Base-by-base conservation (phyloP, 2,797 vertebrate species). In the Anas flavirostris region DNA sequence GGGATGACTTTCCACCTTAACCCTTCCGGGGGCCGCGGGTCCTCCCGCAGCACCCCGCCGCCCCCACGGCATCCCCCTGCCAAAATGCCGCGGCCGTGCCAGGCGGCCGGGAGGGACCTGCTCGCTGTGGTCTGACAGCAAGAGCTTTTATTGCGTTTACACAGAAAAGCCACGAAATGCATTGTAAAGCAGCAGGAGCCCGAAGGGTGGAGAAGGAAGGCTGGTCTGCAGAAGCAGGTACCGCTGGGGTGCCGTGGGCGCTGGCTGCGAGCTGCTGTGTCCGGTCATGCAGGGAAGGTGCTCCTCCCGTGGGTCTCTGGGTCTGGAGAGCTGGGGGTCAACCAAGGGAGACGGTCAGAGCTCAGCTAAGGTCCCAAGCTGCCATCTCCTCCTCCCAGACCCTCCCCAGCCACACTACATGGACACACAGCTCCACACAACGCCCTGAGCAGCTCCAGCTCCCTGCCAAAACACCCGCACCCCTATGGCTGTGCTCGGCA, bases 271-370 rank as follows among this genome's bases (percentile, higher is more conserved):
- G 85, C 79, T 78, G 85, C 87, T 91, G 63, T 62, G 62, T 80
- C 69, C 4, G 1, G 76, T 97, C 93, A 97, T 62, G 92, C 70
- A 2, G 84, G 88, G 91, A 96, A 97, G 69, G 74, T 90, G 83
- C 50, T 95, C 82, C 93, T 97, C 86, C 95, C 94, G 0, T 94
- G 95, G 39, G 15, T 91, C 62, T 96, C 96, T 96, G 88, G 94
- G 64, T 96, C 96, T 94, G 91, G 88, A 94, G 96, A 97, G 94
- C 96, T 97, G 48, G 63, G 53, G 48, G 25, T 48, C 35, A 93
- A 96, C 21, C 35, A 85, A 83, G 53, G 63, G 79, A 96, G 5
- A 95, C 41, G 48, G 73, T 96, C 75, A 96, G 72, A 66, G 58
- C 10, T 60, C 43, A n/a, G 75, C 19, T 10, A 2, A 82, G n/a